Evolutionary conservation across 1,140 invertebrate genomes (phyloP), one percentile per base, ranked within the genome.

Genomic region (Conus ventricosus): DNA sequence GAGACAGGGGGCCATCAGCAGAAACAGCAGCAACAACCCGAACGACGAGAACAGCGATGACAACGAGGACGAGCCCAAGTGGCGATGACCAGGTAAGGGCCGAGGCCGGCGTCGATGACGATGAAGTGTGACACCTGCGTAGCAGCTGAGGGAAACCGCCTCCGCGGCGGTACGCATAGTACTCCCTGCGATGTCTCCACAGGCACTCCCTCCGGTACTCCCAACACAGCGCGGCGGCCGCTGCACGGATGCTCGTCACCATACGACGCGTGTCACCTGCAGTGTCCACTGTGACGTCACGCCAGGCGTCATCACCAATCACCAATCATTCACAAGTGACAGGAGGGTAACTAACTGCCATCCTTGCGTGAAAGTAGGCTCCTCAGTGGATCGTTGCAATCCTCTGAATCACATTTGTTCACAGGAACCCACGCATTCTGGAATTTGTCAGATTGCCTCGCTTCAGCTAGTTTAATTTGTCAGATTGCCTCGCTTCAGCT

Each of bases 81-180:
- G 23, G 20, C 67, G 67, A 71, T 17, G 67, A 71, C 57, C 8
- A 8, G 57, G 57, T 60, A 15, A 60, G 57, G 57, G 57, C 15
- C 15, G 57, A 13, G 25, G 80, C 10, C 25, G 80, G 39, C 80
- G 80, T 81, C 80, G 80, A 20, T 54, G 80, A 54, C 54, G 80
- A 81, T 81, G 57, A 20, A 53, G 23, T 81, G 39, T 51, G 51
- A 81, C 80, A 81, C 80, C 80, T 51, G 80, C 11, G 80, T 5
- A 54, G 80, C 80, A 17, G 39, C 80, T 81, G 80, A 81, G 53
- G 80, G 80, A 13, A 13, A 23, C 39, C 51, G 80, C 80, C 80
- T 81, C 51, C 80, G 13, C 51, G 80, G 51, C 80, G 27, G 80
- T 54, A 81, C 54, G 80, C 80, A 81, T 81, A 81, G 80, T 81